Conservation (phyloP, 2,113 vertebrate species). For the Channa argus region DNA sequence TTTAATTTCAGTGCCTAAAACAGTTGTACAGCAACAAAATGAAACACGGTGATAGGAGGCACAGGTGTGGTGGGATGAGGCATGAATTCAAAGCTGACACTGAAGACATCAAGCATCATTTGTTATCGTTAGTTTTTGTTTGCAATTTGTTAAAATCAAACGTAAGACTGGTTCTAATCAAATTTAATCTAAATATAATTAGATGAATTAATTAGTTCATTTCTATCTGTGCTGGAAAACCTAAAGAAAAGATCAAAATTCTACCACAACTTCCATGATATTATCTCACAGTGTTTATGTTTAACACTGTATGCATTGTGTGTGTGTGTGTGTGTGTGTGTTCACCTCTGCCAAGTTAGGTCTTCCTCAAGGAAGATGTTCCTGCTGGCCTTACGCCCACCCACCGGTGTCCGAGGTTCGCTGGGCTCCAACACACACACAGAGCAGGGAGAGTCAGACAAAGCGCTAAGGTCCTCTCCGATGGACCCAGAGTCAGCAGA, state of each 20-base stretch:
- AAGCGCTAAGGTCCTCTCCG: constrained; percentile 92
- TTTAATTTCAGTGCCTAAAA: background rate
- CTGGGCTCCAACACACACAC: constrained; percentile 90
- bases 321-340: constrained; percentile 15
- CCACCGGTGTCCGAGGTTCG: constrained; percentile 93
- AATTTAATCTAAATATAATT: no score
- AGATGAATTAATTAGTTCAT: no score
- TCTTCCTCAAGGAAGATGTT: constrained; percentile 99
- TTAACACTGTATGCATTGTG: background rate
- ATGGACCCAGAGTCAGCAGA: constrained; percentile 94
- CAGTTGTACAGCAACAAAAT: no score
- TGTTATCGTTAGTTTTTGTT: no score
- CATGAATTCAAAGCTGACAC: no score
- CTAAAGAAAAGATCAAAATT: background rate
- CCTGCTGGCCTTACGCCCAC: constrained; percentile 94
- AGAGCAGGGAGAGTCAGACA: constrained; percentile 91
- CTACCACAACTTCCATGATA: background rate
- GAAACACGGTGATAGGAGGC: no score
- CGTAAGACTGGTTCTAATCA: no score
- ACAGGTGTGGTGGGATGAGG: no score
- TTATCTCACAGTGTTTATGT: background rate
- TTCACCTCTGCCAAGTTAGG: constrained; percentile 95
- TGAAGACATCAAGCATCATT: no score
- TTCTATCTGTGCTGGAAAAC: background rate
- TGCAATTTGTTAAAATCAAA: no score